Base-by-base conservation (phyloP, 2,797 vertebrate genomes). In the Manis pentadactyla region DNA sequence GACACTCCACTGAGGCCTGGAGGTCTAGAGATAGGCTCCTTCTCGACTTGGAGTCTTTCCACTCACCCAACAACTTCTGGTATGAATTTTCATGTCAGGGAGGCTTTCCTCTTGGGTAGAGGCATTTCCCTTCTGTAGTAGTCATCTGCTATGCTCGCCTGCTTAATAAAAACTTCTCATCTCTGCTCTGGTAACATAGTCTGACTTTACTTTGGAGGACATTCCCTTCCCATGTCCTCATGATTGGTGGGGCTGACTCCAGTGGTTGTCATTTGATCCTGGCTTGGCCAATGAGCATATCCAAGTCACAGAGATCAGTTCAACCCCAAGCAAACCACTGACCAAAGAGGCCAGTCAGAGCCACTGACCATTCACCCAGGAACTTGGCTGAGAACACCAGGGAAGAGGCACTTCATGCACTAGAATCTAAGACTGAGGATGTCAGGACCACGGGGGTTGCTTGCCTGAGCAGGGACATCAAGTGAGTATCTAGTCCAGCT, bases 1-100 rank as follows among this genome's bases (percentile, higher is more conserved):
- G 13, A 49, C 55, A 14, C 53, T 18, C 19, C 11, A 10, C 31
- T 0, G 1, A 69, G 3, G 15, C 5, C 1, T 15, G 14, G 34
- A 63, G 12, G 37, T 23, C 79, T 34, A 73, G 34, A 39, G 31
- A 27, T 21, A 21, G 4, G 29, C n/a, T 78, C 57, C 74, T 57
- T 15, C n/a, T 46, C 31, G 74, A n/a, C 21, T 63, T 61, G 17
- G 31, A 63, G 46, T 79, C 39, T 53, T 59, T 29, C 29, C 1
- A 39, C 37, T 85, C 63, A 59, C 23, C 68, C 7, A 21, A 5
- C 31, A 63, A 4, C 64, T 64, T 74, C 46, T 87, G 53, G 34
- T 31, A 34, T 37, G 66, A 94, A 66, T 66, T 71, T 87, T 71
- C 14, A 61, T 25, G 79, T 96, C n/a, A 53, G 53, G 12, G 25